phyloP scores from a whole-genome alignment of 2,888 invertebrate species.

The Strigamia transsilvanica region DNA sequence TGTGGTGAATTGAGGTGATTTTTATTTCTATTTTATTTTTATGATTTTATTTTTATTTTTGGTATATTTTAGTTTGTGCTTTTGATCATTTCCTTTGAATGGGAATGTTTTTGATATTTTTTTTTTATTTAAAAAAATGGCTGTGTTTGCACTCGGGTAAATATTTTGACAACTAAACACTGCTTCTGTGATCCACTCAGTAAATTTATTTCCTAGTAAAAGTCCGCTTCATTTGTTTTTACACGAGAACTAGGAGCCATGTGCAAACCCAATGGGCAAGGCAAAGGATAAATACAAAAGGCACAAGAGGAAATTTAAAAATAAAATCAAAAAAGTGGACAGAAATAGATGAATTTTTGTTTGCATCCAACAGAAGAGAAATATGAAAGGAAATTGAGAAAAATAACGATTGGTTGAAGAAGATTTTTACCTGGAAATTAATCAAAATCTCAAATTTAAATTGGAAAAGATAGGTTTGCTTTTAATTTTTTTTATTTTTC shows the following conservation, averaged over 20 bases:
- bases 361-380: too few species aligned
- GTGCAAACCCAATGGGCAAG: constrained; percentile 41
- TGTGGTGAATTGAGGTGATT: not conserved
- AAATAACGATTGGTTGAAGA: too few species aligned
- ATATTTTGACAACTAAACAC: constrained; percentile 48
- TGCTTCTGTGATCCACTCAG: constrained; percentile 42
- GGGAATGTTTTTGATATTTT: not conserved
- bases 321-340: not conserved
- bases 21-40: not conserved
- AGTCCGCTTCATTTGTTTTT: constrained; percentile 48
- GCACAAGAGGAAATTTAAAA: not conserved
- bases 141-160: constrained; percentile 34
- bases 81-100: not conserved
- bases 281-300: constrained; percentile 40
- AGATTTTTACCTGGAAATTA: too few species aligned
- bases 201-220: constrained; percentile 46
- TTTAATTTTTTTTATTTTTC: not conserved
- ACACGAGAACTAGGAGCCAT: constrained; percentile 45
- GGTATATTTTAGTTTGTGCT: too few species aligned
- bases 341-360: not conserved
- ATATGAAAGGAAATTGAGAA: not conserved
- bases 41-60: too few species aligned
- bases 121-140: not conserved
- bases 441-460: too few species aligned
- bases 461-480: not conserved